These are phyloP conservation scores for Triplophysa siluroides DNA, from an alignment of 2,113 vertebrate species.

Conservation along the genomic window DNA sequence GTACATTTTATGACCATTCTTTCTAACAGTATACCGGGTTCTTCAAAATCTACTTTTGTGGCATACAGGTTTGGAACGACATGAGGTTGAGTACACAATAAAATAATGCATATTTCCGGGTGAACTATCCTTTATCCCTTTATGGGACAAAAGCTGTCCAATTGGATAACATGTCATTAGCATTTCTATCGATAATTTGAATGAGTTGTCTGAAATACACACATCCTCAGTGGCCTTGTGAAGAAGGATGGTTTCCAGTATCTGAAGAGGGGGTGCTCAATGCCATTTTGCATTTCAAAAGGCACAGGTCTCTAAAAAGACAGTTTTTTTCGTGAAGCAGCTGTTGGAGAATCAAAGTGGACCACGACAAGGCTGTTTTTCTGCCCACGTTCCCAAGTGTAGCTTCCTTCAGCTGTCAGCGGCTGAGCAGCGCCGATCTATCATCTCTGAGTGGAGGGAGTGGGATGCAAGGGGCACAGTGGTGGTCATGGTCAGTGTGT, in stretches of 20 bases:
- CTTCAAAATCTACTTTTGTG: too few relatives aligned
- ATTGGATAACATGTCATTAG: slow-evolving; percentile 15
- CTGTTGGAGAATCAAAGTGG: slow-evolving; percentile 53
- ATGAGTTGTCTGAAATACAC: slow-evolving; percentile 22
- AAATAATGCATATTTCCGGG: too few relatives aligned
- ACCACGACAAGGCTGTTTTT: slow-evolving; percentile 62
- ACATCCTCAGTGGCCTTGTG: slow-evolving; percentile 6
- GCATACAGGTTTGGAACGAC: too few relatives aligned
- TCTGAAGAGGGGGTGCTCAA: background rate
- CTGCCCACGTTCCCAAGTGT: slow-evolving; percentile 56
- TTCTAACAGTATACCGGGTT: too few relatives aligned
- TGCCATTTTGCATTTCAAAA: slow-evolving; percentile 14
- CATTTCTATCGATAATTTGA: slow-evolving; percentile 22
- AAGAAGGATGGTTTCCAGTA: slow-evolving; percentile 12
- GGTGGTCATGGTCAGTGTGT: slow-evolving; percentile 59
- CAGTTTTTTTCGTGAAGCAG: slow-evolving; percentile 27
- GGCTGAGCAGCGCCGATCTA: slow-evolving; percentile 54
- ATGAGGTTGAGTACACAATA: too few relatives aligned
- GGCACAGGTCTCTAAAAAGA: slow-evolving; percentile 23
- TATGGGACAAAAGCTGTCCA: background rate
- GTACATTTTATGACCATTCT: too few relatives aligned
- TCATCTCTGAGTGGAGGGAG: background rate
- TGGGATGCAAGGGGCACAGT: slow-evolving; percentile 13
- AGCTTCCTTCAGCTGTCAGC: slow-evolving; percentile 62
- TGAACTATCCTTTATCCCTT: too few relatives aligned